Evolutionary conservation across 2,797 vertebrate species (phyloP).

Genomic region (Phoxinus dragarum): DNA sequence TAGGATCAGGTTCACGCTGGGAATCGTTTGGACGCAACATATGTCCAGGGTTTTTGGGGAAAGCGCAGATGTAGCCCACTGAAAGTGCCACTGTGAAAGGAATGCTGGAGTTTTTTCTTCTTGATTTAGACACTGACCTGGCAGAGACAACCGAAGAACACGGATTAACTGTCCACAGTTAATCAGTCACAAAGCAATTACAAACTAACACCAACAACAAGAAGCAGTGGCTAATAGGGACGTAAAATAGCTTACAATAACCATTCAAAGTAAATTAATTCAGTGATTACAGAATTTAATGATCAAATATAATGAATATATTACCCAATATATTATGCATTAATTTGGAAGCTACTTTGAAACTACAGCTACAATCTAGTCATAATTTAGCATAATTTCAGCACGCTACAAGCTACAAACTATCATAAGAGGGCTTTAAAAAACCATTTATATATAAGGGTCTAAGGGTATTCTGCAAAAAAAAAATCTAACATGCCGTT

Average conservation of each 20-base stretch:
- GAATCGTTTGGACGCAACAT: conserved; percentile 38
- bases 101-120: background rate
- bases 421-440: background rate
- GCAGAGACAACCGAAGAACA: background rate
- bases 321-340: background rate
- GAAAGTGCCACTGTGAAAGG: background rate
- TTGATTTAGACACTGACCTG: background rate
- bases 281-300: background rate
- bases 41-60: conserved; percentile 29
- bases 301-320: background rate
- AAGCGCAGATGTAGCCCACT: background rate
- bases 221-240: background rate
- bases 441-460: too few species aligned
- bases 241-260: background rate
- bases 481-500: too few species aligned
- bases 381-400: background rate
- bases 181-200: conserved; percentile 1
- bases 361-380: background rate
- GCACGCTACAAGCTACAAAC: background rate
- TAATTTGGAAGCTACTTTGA: background rate
- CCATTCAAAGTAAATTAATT: background rate
- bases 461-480: too few species aligned
- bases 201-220: conserved; percentile 8
- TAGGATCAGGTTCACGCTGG: conserved; percentile 51
- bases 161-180: background rate